Evolutionary conservation across 2,888 invertebrate genomes (phyloP), one percentile per base, ranked within the genome.

Genomic region (Diarsia mendica): DNA sequence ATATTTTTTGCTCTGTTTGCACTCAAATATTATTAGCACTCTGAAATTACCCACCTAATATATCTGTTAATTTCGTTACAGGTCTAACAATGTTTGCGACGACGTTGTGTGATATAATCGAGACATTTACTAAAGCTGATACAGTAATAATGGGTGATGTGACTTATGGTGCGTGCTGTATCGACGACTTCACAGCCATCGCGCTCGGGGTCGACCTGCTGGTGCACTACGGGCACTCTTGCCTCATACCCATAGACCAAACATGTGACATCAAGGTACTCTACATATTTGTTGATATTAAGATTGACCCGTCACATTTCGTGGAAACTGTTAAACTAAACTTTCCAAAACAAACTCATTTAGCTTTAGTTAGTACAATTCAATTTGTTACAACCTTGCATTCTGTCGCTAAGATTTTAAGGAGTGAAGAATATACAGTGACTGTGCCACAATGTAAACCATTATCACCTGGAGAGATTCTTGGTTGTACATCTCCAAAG

Each of bases 111-210:
- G 99, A 99, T 92, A 99, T 99, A 82, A 98, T 99, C 87, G 98
- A 99, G 93, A 97, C 97, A 72, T 99, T 99, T 91, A 98, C 99
- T 3, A 97, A 97, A 53, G 99, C 98, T 3, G 99, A 99, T 88
- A 98, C 98, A 0, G 97, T 99, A 67, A 99, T 99, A 81, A 99
- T 99, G 99, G 99, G 99, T 11, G 99, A 99, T 95, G 99, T 99
- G 23, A 99, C 99, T 0, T 99, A 99, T 91, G 99, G 99, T 55
- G 99, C 99, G 0, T 99, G 99, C 93, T 99, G 99, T 93, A 98
- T 99, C 18, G 99, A 99, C 92, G 99, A 99, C 96, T 98, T 98
- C 91, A 99, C 99, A 0, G 99, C 99, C 0, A 97, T 97, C 88
- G 98, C 99, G 0, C 96, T 99, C 51, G 98, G 98, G 18, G 98